Evolutionary conservation across 2,113 vertebrate species (phyloP), one percentile per base, ranked within the genome.

Genomic region (Planiliza haematocheilus): DNA sequence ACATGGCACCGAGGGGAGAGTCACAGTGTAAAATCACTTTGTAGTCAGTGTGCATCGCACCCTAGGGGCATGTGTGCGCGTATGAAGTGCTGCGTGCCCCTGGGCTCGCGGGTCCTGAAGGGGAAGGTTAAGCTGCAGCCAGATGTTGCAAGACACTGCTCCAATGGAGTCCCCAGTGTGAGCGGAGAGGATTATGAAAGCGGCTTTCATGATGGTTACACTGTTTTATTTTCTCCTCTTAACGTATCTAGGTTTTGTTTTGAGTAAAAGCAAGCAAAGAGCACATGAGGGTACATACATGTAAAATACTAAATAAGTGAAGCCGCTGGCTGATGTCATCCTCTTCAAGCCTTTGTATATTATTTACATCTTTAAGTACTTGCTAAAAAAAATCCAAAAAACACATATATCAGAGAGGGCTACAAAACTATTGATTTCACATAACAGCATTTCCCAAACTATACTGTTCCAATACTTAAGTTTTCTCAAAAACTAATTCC

Each of bases 11-110:
- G 24, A 43, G 74, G 82, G 85, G 82, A 74, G 63, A 55, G 90
- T 90, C 86, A 60, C 86, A 86, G 87, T 89, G 87, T 88, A 84
- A 90, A 92, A 92, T 88, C 89, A 92, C 89, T 93, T 93, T 93
- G 90, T 89, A 88, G 88, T 86, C 73, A 17, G 55, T 59, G 57
- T 59, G 81, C 74, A 61, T 82, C 48, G 34, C 50, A 83, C 89
- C 84, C 85, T 60, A 10, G 85, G 77, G 90, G 70, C 58, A 16
- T 62, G 62, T 78, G 64, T 50, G 59, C 52, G 30, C 12, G 50
- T 74, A 34, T 79, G 46, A 63, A 53, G 37, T 68, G 60, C 50
- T 51, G 71, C 65, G 70, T 71, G 82, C 79, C 80, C 70, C 61
- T 82, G 79, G 74, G 80, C 81, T 76, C 64, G 45, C 48, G 86